phyloP scores from a whole-genome alignment of 2,888 invertebrate species.

The Baronia brevicornis region DNA sequence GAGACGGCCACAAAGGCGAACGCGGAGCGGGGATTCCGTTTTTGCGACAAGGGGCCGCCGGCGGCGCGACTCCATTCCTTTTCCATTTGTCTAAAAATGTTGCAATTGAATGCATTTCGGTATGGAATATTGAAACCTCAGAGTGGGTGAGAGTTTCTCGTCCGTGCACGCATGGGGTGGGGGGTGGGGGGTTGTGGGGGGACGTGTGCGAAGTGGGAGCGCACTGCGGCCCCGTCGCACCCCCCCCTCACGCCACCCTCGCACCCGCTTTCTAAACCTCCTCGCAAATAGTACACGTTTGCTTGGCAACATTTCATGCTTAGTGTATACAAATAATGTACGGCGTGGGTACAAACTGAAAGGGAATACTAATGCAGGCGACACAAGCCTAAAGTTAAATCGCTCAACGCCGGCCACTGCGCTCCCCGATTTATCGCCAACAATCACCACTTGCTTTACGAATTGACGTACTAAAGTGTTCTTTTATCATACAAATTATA shows the following conservation, averaged over 20 bases:
- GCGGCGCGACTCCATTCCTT: slow-evolving; percentile 29
- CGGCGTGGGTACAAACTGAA: slow-evolving; percentile 62
- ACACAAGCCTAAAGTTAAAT: slow-evolving; percentile 44
- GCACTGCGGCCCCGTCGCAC: slow-evolving; percentile 29
- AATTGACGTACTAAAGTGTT: too few relatives aligned
- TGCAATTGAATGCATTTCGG: slow-evolving; percentile 65
- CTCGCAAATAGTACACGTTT: slow-evolving; percentile 73
- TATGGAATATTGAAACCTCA: slow-evolving; percentile 70
- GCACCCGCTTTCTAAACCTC: slow-evolving; percentile 70
- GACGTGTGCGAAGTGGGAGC: too few relatives aligned
- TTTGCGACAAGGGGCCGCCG: slow-evolving; percentile 30
- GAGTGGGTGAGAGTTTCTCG: slow-evolving; percentile 59
- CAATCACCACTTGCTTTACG: background rate
- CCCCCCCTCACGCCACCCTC: slow-evolving; percentile 34
- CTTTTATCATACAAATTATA: too few relatives aligned
- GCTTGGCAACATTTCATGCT: slow-evolving; percentile 75
- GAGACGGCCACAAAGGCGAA: slow-evolving; percentile 30
- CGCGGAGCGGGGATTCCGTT: slow-evolving; percentile 31
- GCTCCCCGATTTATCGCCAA: background rate
- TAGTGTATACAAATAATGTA: slow-evolving; percentile 74
- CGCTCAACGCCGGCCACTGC: slow-evolving; percentile 1
- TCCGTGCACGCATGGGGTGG: slow-evolving; percentile 58
- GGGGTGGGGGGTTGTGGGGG: slow-evolving; percentile 26
- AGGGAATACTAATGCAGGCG: slow-evolving; percentile 61
- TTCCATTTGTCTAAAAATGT: slow-evolving; percentile 53